These are phyloP conservation scores for Chionis minor DNA, from an alignment of 2,113 vertebrate genomes.

Conservation along the genomic window DNA sequence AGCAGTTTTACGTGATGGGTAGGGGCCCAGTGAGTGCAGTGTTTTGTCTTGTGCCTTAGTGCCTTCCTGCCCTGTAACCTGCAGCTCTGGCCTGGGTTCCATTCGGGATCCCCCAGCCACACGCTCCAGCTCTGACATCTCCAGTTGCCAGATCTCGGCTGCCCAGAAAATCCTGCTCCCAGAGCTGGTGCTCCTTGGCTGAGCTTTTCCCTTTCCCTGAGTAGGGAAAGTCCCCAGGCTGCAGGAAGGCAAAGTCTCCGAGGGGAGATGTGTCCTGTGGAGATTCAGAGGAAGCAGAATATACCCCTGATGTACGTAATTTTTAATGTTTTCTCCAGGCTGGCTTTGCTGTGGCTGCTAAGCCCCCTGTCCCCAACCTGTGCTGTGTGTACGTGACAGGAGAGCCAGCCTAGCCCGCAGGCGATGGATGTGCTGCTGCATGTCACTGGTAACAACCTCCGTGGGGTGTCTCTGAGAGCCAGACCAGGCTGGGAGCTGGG, in stretches of 20 bases:
- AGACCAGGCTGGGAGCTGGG: not conserved
- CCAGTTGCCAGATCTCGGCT: not conserved
- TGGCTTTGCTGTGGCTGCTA: not conserved
- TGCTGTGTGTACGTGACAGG: not conserved
- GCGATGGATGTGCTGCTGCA: not conserved
- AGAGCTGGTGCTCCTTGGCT: not conserved
- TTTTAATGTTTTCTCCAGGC: not conserved
- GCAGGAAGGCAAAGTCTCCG: not conserved
- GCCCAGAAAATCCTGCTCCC: not conserved
- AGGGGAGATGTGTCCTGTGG: not conserved
- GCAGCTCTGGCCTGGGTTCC: not conserved
- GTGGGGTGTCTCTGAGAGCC: not conserved
- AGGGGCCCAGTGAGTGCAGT: not conserved
- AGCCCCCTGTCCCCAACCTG: not conserved
- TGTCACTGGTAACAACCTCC: not conserved
- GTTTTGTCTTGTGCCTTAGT: not conserved
- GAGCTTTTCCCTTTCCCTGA: not conserved
- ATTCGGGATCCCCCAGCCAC: not conserved
- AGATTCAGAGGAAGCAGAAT: not conserved
- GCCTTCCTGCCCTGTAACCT: not conserved
- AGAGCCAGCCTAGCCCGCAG: accelerated
- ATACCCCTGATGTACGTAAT: not conserved
- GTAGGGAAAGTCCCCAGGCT: accelerated
- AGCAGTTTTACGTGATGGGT: accelerated
- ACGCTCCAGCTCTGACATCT: accelerated